phyloP scores from a whole-genome alignment of 2,888 invertebrate species.

The Cryptosula pallasiana region DNA sequence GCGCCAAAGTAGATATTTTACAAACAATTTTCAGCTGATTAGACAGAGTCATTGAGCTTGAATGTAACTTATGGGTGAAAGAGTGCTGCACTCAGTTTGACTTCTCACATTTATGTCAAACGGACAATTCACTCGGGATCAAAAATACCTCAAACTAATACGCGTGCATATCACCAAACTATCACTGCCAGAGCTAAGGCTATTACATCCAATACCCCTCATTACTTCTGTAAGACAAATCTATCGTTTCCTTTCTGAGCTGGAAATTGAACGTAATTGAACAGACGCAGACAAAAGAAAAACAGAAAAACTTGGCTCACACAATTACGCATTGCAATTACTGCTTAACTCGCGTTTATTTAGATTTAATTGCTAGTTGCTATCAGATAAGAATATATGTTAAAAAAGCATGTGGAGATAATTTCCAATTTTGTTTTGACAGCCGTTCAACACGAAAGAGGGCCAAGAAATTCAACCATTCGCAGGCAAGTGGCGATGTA shows the following conservation, averaged over 20 bases:
- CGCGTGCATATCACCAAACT: too few species aligned
- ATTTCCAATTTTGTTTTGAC: slow-evolving; percentile 51
- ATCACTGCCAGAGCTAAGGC: too few species aligned
- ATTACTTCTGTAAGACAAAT: too few species aligned
- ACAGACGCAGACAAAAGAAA: background rate
- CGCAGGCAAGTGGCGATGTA: slow-evolving; percentile 83
- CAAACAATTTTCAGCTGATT: background rate
- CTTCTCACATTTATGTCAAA: background rate
- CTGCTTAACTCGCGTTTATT: too few species aligned
- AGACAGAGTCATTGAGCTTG: slow-evolving; percentile 14
- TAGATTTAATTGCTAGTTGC: too few species aligned
- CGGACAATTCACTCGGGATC: background rate
- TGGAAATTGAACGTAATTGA: background rate
- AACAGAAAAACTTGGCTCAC: too few species aligned
- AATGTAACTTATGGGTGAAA: background rate
- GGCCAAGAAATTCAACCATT: slow-evolving; percentile 89
- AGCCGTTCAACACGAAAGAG: slow-evolving; percentile 98
- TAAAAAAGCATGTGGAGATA: too few species aligned
- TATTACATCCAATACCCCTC: too few species aligned
- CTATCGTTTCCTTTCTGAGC: background rate
- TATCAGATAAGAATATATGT: too few species aligned
- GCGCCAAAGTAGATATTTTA: slow-evolving; percentile 5
- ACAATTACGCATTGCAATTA: too few species aligned
- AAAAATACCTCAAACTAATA: too few species aligned
- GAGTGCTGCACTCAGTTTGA: slow-evolving; percentile 10